Base-by-base conservation (phyloP, 1,140 invertebrate species). In the Acromyrmex heyeri region DNA sequence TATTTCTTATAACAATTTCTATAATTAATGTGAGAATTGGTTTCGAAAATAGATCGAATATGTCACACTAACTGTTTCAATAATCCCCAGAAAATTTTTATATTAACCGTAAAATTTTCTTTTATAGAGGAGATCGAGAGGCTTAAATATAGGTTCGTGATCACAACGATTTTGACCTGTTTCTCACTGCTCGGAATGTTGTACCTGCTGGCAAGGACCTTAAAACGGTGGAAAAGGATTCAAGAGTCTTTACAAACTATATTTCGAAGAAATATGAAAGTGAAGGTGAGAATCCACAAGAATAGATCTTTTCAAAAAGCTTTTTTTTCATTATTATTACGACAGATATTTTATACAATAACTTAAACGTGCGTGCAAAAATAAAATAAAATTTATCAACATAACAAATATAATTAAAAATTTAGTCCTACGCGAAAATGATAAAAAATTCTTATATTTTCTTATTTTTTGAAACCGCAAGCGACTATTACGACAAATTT, bases 191-290 rank as follows among this genome's bases (percentile, higher is more conserved):
- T 92, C 0, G 89, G 81, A 3, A 87, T 92, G 0, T 2, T 92
- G 0, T 86, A 89, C 64, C 86, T 93, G 6, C 18, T 90, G 4
- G 85, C 69, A 16, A 88, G 70, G 44, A 91, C 86, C 1, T 90
- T 93, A 16, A 8, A 92, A 7, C 88, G 88, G 53, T 90, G 91
- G 90, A 88, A 91, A 10, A 93, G 90, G 53, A 82, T 92, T 12
- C 88, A 88, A 53, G 87, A 76, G 30, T 86, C 88, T 3, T 53
- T 91, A 4, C 86, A 79, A 12, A 91, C 91, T 27, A 75, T 90
- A 0, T 93, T 93, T 73, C 73, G 89, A 7, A 92, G 83, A 24
- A 92, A 87, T 5, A 92, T 92, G 85, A 70, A 86, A 73, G n/a
- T 55, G 3, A 93, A 92, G 91, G 94, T 95, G 8, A 82, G 69